A percentile compares a stretch with the other conserved stretches of the same genome.
Evolutionary conservation across 1,140 invertebrate species (phyloP).

Genomic region (Drosophila quadrilineata): DNA sequence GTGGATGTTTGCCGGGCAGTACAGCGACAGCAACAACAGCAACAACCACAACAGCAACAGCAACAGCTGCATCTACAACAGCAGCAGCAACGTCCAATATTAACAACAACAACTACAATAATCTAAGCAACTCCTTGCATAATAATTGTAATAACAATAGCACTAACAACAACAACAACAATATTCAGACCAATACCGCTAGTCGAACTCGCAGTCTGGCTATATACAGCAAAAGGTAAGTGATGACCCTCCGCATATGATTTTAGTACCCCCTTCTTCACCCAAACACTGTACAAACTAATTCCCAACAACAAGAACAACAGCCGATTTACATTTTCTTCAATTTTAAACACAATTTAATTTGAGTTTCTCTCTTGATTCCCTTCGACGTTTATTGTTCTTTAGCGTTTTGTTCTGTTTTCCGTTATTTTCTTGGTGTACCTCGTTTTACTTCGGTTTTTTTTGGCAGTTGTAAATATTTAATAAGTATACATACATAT

Average conservation of each 20-base stretch:
- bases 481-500: conserved; percentile 3
- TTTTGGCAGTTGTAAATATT: conserved; percentile 42
- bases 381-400: conserved; percentile 15
- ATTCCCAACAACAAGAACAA: conserved; percentile 15
- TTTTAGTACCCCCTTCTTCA: background rate
- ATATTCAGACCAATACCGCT: conserved; percentile 45
- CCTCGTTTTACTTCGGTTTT: conserved; percentile 1
- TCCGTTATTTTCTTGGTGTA: conserved; percentile 7
- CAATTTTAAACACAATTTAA: conserved; percentile 29
- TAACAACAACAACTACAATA: conserved; percentile 49
- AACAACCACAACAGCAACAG: conserved; percentile 22
- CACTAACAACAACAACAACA: conserved; percentile 57
- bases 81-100: conserved; percentile 26
- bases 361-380: conserved; percentile 32
- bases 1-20: conserved; percentile 6
- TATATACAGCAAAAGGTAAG: conserved; percentile 80
- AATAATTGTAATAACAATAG: conserved; percentile 69
- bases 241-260: conserved; percentile 20
- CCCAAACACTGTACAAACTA: background rate
- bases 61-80: conserved; percentile 20
- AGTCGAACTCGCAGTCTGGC: conserved; percentile 76
- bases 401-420: conserved; percentile 25
- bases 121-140: conserved; percentile 60
- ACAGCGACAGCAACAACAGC: conserved; percentile 18
- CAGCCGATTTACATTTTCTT: conserved; percentile 16